These are phyloP conservation scores for Thripadectes ignobilis DNA, from an alignment of 2,797 vertebrate genomes.

Conservation along the genomic window DNA sequence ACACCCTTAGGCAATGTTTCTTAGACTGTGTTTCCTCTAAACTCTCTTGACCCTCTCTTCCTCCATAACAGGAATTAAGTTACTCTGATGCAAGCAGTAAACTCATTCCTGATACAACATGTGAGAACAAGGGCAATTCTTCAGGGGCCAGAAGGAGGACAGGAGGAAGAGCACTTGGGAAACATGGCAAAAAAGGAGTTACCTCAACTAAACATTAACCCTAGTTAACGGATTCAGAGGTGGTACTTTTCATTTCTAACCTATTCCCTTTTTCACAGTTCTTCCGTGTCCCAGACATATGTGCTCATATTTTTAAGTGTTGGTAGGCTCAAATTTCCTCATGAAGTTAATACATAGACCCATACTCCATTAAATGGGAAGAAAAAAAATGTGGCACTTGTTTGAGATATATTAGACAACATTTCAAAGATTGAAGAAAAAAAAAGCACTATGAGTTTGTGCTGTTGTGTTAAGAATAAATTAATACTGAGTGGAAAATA, in stretches of 20 bases:
- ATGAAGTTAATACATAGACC: background rate
- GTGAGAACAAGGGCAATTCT: background rate
- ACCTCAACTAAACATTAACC: background rate
- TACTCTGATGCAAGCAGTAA: background rate
- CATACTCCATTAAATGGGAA: background rate
- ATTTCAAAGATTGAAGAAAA: background rate
- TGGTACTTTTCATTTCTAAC: background rate
- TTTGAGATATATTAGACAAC: background rate
- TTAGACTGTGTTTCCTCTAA: background rate
- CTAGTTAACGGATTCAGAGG: background rate
- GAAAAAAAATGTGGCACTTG: background rate
- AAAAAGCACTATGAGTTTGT: background rate
- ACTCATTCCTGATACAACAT: background rate
- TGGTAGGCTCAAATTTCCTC: background rate
- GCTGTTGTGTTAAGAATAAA: background rate
- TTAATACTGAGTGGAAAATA: conserved; percentile 55
- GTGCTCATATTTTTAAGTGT: background rate
- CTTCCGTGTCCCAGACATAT: background rate
- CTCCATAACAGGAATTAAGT: background rate
- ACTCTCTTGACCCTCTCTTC: background rate
- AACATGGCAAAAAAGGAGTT: background rate
- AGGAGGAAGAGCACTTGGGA: background rate
- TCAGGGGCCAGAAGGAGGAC: background rate
- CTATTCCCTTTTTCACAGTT: background rate
- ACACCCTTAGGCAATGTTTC: background rate